A percentile compares a stretch with the other conserved stretches of the same genome.
These are phyloP conservation scores for Microplitis deprimator DNA, from an alignment of 2,888 invertebrate genomes.

Conservation along the genomic window DNA sequence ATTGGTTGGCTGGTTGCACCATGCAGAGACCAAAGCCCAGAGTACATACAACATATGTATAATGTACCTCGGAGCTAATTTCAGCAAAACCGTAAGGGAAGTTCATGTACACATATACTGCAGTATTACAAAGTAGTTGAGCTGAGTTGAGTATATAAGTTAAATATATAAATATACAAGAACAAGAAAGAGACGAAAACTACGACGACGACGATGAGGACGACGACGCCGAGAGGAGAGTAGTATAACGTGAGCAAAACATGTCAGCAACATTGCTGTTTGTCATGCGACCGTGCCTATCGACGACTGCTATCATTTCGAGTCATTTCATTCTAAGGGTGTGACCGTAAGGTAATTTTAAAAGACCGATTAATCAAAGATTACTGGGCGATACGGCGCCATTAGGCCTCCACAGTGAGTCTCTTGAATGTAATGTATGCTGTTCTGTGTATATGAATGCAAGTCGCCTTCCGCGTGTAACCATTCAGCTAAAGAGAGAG, in stretches of 20 bases:
- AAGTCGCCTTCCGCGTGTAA: background rate
- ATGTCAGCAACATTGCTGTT: constrained; percentile 61
- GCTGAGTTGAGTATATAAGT: background rate
- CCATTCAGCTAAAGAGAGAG: too few species aligned
- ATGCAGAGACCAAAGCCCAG: background rate
- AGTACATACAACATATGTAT: constrained; percentile 17
- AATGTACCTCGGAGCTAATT: constrained; percentile 21
- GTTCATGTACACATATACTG: background rate
- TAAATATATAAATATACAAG: background rate
- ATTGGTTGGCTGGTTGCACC: constrained; percentile 11
- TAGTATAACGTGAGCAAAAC: constrained; percentile 42
- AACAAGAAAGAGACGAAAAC: background rate
- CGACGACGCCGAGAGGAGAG: constrained; percentile 29
- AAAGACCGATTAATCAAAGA: constrained; percentile 61
- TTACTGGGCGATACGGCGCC: constrained; percentile 59
- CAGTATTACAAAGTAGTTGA: background rate
- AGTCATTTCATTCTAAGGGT: constrained; percentile 65
- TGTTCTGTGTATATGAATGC: background rate
- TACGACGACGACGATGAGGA: constrained; percentile 25
- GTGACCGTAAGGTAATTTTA: constrained; percentile 63
- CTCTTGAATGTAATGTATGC: background rate
- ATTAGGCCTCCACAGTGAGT: constrained; percentile 45
- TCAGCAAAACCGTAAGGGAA: constrained; percentile 3
- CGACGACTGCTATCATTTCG: constrained; percentile 63
- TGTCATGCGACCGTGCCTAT: constrained; percentile 66